Base-by-base conservation (phyloP, 1,140 invertebrate species). In the Drosophila athabasca region DNA sequence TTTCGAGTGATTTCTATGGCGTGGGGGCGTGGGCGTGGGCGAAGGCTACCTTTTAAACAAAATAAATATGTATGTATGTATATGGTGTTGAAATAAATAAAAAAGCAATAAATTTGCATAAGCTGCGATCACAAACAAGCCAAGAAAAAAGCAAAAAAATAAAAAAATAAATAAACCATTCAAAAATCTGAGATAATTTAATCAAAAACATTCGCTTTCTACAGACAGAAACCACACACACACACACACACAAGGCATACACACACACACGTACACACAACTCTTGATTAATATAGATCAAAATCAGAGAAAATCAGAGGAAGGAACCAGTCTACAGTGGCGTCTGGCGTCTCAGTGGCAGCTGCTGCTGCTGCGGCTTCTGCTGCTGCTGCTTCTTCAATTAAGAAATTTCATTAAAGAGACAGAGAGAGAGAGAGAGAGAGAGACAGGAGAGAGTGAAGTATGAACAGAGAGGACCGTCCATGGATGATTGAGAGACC, bases 201-300 rank as follows among this genome's bases (percentile, higher is more conserved):
- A 75, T 75, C 61, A 75, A 59, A 48, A 57, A 29, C 61, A 19
- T 41, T 58, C 67, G 48, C 67, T 68, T 70, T 70, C 67, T 55
- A 43, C 19, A 50, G 43, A 73, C 44, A 49, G 52, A 66, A 39
- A 39, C 35, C 3, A 39, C 8, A 31, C 31, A 9, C 8, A 31
- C 31, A 31, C 31, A 31, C 29, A 31, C 29, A 29, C 8, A 44
- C 29, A 29, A n/a, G n/a, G n/a, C 29, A 31, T 0, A 31, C 29
- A 31, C 29, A 31, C 29, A 31, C 29, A 31, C 8, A 29, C 24
- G n/a, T 3, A 19, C 53, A 35, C 19, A 55, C 13, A 15, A 7
- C 7, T 79, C 83, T 88, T 87, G 82, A 87, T 87, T 87, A 88
- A 88, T 87, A 87, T 88, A 88, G 82, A 87, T 88, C 82, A 79